Evolutionary conservation across 2,797 vertebrate species (phyloP), one percentile per base, ranked within the genome.

Genomic region (Microctenopoma lineatum): DNA sequence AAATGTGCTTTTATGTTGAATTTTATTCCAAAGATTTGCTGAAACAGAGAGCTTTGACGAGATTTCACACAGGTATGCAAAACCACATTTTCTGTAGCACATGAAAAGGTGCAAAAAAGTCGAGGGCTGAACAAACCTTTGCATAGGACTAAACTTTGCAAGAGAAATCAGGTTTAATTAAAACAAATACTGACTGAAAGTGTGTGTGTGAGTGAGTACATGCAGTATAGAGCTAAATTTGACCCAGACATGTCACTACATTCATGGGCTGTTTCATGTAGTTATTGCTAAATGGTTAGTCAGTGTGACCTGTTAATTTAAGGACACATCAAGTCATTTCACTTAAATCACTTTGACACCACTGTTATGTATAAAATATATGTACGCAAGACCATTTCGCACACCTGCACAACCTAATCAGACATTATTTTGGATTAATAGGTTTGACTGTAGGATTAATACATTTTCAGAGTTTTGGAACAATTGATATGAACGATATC

Each of bases 121-220:
- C 47, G 4, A 80, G 66, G 74, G 79, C 68, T 73, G 68, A 73
- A 89, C 78, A 85, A 81, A 89, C 70, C 60, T 70, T 90, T 92
- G 90, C 89, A 92, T 90, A 87, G 89, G 81, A 82, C 75, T 80
- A 68, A 83, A 89, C 39, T 78, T 70, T 80, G 83, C 71, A 61
- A 73, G 69, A 85, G 61, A 62, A 83, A 83, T 70, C 29, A 69
- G 70, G 66, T 79, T 79, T 51, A 62, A 74, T 55, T 32, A 57
- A 41, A 46, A 73, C 45, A 47, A 46, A 77, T 61, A 66, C 21
- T 50, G 68, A 73, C 45, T 69, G 51, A 66, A 68, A 15, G 14
- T 70, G 75, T 73, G 8, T 47, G 3, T 44, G 70, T 72, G 68
- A 68, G 62, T 42, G 61, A 21, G 27, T 29, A 29, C 86, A 90